Evolutionary conservation across 2,797 vertebrate species (phyloP).

Genomic region (Remorina albescens): DNA sequence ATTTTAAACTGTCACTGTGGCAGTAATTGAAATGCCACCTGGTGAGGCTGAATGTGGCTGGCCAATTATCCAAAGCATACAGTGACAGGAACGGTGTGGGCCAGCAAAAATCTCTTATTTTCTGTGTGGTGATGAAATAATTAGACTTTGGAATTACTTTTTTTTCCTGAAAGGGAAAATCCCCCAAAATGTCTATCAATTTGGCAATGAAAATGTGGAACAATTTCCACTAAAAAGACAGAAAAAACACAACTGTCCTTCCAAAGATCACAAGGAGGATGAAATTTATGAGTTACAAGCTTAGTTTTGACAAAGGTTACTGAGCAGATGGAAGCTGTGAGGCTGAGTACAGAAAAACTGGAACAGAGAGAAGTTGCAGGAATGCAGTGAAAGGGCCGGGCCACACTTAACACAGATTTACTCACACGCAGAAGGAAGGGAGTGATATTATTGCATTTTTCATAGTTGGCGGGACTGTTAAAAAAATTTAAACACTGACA

Average conservation of each 20-base stretch:
- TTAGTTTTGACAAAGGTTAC: constrained; percentile 67
- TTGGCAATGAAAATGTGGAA: constrained; percentile 16
- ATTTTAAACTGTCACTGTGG: constrained; percentile 2
- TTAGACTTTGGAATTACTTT: background rate
- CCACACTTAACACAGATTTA: constrained; percentile 47
- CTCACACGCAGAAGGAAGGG: constrained; percentile 35
- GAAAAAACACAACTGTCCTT: constrained; percentile 23
- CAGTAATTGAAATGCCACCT: constrained; percentile 12
- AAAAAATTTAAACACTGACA: background rate
- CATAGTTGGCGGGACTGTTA: background rate
- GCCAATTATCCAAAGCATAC: constrained; percentile 4
- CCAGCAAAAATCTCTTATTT: background rate
- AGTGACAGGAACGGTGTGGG: background rate
- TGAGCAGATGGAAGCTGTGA: constrained; percentile 71
- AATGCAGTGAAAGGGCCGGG: constrained; percentile 72
- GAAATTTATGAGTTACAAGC: constrained; percentile 67
- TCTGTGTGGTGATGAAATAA: background rate
- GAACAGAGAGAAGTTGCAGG: constrained; percentile 63
- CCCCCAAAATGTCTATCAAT: constrained; percentile 13
- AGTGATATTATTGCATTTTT: constrained; percentile 34
- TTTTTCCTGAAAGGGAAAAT: constrained; percentile 20
- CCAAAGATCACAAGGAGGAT: constrained; percentile 69
- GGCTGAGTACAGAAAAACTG: constrained; percentile 62
- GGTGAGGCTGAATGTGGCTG: background rate
- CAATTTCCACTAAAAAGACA: constrained; percentile 31